These are phyloP conservation scores for Gasteruption jaculator DNA, from an alignment of 2,888 invertebrate species.

Conservation along the genomic window DNA sequence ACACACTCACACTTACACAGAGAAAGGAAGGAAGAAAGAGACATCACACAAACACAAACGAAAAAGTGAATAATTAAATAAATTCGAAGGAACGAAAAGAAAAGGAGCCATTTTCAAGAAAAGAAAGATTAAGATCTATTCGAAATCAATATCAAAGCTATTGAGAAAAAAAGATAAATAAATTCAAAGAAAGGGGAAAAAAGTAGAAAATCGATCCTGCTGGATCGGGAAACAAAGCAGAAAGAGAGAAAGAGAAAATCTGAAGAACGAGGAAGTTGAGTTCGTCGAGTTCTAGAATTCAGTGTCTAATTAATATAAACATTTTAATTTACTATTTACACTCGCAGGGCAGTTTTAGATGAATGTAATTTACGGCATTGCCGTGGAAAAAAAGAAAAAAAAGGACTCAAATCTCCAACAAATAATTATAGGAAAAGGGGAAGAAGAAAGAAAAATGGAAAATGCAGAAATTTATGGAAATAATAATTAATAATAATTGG, in stretches of 20 bases:
- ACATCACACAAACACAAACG: constrained; percentile 35
- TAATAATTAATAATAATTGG: constrained; percentile 8
- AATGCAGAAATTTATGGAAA: constrained; percentile 10
- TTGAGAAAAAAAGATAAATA: too few relatives aligned
- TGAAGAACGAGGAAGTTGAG: too few relatives aligned
- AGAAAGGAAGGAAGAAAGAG: constrained; percentile 24
- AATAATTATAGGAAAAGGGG: constrained; percentile 20
- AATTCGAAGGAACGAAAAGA: too few relatives aligned
- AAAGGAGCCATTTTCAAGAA: too few relatives aligned
- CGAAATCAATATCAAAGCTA: too few relatives aligned
- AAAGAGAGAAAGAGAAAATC: too few relatives aligned
- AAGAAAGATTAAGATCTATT: too few relatives aligned
- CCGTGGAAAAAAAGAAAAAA: too few relatives aligned
- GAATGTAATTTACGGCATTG: too few relatives aligned
- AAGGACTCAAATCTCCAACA: constrained; percentile 19
- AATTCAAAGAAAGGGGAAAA: too few relatives aligned
- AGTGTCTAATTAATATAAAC: constrained; percentile 48
- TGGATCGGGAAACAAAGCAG: constrained; percentile 40
- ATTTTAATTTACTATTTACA: constrained; percentile 50
- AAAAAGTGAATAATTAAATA: too few relatives aligned
- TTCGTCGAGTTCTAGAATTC: constrained; percentile 45
- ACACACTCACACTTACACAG: constrained; percentile 19
- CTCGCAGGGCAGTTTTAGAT: constrained; percentile 48
- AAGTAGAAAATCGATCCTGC: constrained; percentile 40
- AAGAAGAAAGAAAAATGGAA: constrained; percentile 17